Conservation (phyloP, 2,797 vertebrate genomes). For the Pangasius mekongensis region DNA sequence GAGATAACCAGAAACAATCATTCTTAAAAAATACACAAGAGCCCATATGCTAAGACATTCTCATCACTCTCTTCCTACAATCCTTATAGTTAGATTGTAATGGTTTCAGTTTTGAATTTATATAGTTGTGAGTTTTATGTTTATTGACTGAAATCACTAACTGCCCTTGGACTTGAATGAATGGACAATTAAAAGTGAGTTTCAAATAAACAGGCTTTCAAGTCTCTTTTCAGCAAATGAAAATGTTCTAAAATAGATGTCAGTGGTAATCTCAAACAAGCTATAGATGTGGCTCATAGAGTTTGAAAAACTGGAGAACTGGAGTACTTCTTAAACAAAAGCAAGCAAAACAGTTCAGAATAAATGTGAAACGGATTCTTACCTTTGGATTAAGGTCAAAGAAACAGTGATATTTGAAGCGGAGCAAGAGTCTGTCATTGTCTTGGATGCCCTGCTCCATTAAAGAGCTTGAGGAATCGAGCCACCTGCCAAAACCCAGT, state of each 20-base stretch:
- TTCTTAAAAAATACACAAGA: not conserved
- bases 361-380: slow-evolving; percentile 55
- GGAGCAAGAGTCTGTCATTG: slow-evolving; percentile 86
- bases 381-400: slow-evolving; percentile 99
- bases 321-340: not conserved
- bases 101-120: not conserved
- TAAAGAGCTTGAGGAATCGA: slow-evolving; percentile 94
- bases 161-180: not conserved
- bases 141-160: not conserved
- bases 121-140: no score
- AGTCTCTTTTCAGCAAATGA: no score
- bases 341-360: not conserved
- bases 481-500: slow-evolving; percentile 79
- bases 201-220: not conserved
- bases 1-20: not conserved
- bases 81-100: not conserved
- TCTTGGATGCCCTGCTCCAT: slow-evolving; percentile 94
- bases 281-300: not conserved
- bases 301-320: not conserved
- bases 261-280: not conserved
- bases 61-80: not conserved
- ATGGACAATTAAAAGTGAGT: not conserved
- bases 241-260: slow-evolving; percentile 12
- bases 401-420: slow-evolving; percentile 98
- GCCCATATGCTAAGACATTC: not conserved